These are phyloP conservation scores for Calameuta pallipes DNA, from an alignment of 2,888 invertebrate genomes.

Conservation along the genomic window DNA sequence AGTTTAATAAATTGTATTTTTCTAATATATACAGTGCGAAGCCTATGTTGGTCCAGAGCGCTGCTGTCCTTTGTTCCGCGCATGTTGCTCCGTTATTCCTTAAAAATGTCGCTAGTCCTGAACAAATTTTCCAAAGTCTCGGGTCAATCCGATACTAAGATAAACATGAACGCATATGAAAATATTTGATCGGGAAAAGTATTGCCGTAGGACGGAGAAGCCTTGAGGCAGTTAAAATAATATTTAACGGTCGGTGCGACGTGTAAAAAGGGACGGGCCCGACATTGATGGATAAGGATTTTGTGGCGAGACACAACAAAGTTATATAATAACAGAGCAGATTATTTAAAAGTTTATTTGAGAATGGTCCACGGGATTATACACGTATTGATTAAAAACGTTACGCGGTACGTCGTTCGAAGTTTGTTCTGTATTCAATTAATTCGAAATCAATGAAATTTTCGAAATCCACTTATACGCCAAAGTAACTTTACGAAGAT, in stretches of 20 bases:
- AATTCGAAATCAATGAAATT: background rate
- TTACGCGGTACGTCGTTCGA: background rate
- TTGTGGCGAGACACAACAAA: slow-evolving; percentile 1
- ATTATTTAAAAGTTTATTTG: background rate
- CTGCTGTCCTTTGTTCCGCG: too few species aligned
- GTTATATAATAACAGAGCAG: background rate
- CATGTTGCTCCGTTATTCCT: too few species aligned
- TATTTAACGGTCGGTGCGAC: background rate
- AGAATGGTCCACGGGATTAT: background rate
- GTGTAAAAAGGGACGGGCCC: slow-evolving; percentile 3
- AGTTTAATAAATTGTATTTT: too few species aligned
- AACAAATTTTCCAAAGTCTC: background rate
- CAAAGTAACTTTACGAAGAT: background rate
- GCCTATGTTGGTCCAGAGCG: too few species aligned
- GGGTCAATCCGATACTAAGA: background rate
- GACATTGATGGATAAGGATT: background rate
- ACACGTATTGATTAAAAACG: background rate
- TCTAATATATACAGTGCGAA: too few species aligned
- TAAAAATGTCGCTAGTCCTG: background rate
- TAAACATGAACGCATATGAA: background rate
- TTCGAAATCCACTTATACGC: background rate
- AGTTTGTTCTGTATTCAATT: background rate
- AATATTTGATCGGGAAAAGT: background rate
- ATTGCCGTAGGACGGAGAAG: background rate
- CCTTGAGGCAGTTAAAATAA: background rate